phyloP scores from a whole-genome alignment of 2,888 invertebrate genomes.

The Odontocolon sp. region DNA sequence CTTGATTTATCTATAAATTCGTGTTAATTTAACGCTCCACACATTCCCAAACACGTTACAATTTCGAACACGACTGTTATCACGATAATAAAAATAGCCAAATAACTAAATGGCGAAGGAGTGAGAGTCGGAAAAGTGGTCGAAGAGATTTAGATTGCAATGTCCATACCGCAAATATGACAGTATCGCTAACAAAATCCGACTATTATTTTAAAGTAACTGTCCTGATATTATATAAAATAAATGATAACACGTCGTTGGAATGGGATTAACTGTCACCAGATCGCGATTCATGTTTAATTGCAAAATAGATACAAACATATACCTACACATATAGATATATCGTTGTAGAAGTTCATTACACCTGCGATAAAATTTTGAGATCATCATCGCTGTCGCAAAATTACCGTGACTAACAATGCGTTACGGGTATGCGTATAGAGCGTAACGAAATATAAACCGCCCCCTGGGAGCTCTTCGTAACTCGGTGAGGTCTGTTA shows the following conservation, averaged over 20 bases:
- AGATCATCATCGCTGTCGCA: slow-evolving; percentile 52
- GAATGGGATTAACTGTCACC: neutral
- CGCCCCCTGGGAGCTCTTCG: slow-evolving; percentile 53
- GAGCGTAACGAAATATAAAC: slow-evolving; percentile 58
- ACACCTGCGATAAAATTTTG: slow-evolving; percentile 21
- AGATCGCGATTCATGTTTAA: too few relatives aligned
- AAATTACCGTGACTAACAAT: slow-evolving; percentile 64
- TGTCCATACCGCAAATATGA: neutral
- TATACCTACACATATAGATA: neutral
- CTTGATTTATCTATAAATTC: slow-evolving; percentile 22
- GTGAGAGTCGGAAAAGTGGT: too few relatives aligned
- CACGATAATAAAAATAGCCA: neutral
- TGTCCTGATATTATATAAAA: neutral
- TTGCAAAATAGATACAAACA: neutral
- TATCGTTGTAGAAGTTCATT: neutral
- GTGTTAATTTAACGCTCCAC: slow-evolving; percentile 10
- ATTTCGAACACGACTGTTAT: neutral
- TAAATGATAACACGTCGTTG: neutral
- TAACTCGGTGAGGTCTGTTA: slow-evolving; percentile 45
- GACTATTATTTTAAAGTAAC: neutral
- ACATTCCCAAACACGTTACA: neutral
- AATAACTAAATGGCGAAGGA: too few relatives aligned
- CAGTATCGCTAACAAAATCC: neutral
- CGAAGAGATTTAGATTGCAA: neutral
- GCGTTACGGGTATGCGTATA: slow-evolving; percentile 52